Conservation (phyloP, 2,113 vertebrate genomes). For the Oryzias melastigma region DNA sequence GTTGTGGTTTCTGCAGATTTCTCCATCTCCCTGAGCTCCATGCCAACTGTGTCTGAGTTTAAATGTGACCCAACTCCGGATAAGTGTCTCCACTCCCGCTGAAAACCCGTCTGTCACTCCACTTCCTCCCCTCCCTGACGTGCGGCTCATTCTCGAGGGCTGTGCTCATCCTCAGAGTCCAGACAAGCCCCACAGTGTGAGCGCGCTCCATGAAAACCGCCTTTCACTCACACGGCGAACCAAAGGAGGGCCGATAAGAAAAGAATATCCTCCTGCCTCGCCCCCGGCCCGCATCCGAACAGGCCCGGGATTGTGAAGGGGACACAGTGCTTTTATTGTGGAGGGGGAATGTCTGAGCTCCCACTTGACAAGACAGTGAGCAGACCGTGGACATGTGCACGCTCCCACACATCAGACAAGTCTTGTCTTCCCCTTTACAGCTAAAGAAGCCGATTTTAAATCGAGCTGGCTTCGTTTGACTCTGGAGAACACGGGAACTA, state of each 20-base stretch:
- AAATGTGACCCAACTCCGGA: slow-evolving; percentile 23
- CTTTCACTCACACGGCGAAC: slow-evolving; percentile 36
- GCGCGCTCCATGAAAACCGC: slow-evolving; percentile 42
- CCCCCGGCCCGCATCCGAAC: slow-evolving; percentile 29
- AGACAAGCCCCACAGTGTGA: slow-evolving; percentile 11
- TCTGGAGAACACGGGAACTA: no score
- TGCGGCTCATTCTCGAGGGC: background rate
- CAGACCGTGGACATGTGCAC: slow-evolving; percentile 12
- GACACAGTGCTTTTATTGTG: slow-evolving; percentile 69
- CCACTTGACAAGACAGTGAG: slow-evolving; percentile 43
- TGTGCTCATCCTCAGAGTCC: slow-evolving; percentile 45
- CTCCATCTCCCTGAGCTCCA: slow-evolving; percentile 17
- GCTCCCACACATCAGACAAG: slow-evolving; percentile 5
- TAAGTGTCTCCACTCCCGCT: slow-evolving; percentile 21
- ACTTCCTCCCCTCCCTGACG: slow-evolving; percentile 6
- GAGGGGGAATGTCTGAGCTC: slow-evolving; percentile 60
- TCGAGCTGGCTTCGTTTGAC: background rate
- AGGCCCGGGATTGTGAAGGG: slow-evolving; percentile 51
- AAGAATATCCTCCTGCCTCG: slow-evolving; percentile 13
- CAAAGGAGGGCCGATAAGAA: slow-evolving; percentile 39
- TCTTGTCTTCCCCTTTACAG: background rate
- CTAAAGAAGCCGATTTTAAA: background rate
- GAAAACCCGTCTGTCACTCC: background rate
- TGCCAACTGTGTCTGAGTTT: slow-evolving; percentile 25
- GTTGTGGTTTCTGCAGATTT: slow-evolving; percentile 27